Evolutionary conservation across 2,888 invertebrate species (phyloP), one percentile per base, ranked within the genome.

Genomic region (Coleophora deauratella): DNA sequence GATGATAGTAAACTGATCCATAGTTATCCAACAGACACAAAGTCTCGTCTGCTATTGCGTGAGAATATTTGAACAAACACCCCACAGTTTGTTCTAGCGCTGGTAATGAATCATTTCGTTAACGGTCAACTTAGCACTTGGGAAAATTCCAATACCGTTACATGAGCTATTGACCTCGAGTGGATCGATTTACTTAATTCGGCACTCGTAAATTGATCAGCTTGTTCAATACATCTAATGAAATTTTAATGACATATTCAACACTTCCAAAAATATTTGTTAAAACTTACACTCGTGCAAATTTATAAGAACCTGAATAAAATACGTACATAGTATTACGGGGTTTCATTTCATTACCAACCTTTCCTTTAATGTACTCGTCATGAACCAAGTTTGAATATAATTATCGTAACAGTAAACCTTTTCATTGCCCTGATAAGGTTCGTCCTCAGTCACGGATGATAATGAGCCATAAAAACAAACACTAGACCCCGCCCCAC

Each of bases 41-140:
- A 59, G 61, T 59, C 59, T 57, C 61, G 61, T 66, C 62, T 66
- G 72, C 71, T 75, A 3, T 4, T n/a, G 31, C 81, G 82, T 84
- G 84, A 81, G 81, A 84, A 82, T 73, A 75, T 81, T 75, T 79
- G 72, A 72, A 80, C 79, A 84, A 81, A 78, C 71, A 79, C 66
- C 70, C 66, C 66, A 64, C 57, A 70, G 79, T 80, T 79, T 77
- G 72, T 79, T 75, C 75, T 76, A 72, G 76, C 69, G 61, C 70
- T 62, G 66, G 75, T 77, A 79, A 81, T 82, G 81, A 82, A 78
- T 82, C 77, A 82, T 81, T 76, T 76, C 66, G 66, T 73, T 77
- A 82, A 79, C 77, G 76, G 79, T 73, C 65, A 64, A 65, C 67
- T 68, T 62, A 69, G 62, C 70, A 76, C 74, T 76, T 69, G 63